Base-by-base conservation (phyloP, 2,797 vertebrate genomes). In the Rhabdomys pumilio region DNA sequence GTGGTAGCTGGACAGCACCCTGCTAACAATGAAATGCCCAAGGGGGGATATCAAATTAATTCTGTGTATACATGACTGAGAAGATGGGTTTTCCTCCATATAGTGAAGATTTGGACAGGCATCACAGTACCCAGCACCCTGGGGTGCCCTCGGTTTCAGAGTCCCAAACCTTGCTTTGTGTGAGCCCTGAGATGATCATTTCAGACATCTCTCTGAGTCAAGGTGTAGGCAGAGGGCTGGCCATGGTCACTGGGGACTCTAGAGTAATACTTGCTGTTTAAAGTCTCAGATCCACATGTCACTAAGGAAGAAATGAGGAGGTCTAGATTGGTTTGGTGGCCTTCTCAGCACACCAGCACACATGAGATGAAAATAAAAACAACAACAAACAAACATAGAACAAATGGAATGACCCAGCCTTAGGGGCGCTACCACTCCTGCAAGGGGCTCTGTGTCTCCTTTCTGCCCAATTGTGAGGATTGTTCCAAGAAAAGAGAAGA, bases 31-130 rank as follows among this genome's bases (percentile, higher is more conserved):
- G 98, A 98, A 98, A 98, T 98, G 98, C 99, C 99, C 99, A 98
- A 99, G 99, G 19, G 98, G 99, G 99, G 99, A 99, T 98, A 98
- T 98, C 99, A 99, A 99, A 99, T 99, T 99, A 99, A 99, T 98
- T 99, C 99, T 99, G 99, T 98, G 99, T 99, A 97, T 97, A 97
- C 72, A 77, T 97, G 97, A 96, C 98, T 98, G 96, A 97, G 98
- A 96, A 99, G 17, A 98, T 98, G 98, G 98, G 98, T 98, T 98
- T 99, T 98, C 98, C 98, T 99, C 98, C 99, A 99, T 98, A 31
- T 99, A 98, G 98, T 99, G 99, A 98, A 22, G 98, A 2, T 29
- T 44, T 22, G 3, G 59, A 13, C 47, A 98, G 98, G 97, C 98
- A 97, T 98, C 95, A 98, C 97, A 95, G 98, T 99, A 99, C 99